Base-by-base conservation (phyloP, 2,888 invertebrate species). In the Dinocampus coccinellae region DNA sequence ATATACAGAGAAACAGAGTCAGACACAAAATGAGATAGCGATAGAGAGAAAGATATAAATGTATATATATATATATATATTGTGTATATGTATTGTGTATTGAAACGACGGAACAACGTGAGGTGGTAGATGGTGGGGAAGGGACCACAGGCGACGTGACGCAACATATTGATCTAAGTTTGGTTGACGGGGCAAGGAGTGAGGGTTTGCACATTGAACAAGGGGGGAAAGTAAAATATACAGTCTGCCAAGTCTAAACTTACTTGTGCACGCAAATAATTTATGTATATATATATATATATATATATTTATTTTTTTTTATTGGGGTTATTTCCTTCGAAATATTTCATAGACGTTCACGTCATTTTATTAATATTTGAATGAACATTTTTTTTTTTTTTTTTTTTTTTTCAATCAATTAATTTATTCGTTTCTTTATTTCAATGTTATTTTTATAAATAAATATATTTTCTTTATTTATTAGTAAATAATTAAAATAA, bases 111-210 rank as follows among this genome's bases (percentile, higher is more conserved):
- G 67, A 57, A 61, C 66, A 36, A 36, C 77, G 74, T 73, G 76
- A 74, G 79, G 75, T 74, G 71, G 73, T 11, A 34, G 47, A 72
- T 61, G 77, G 69, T 71, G 77, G 76, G 73, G 78, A 76, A 75
- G 75, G 79, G 74, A 76, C 76, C 78, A 77, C 75, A 78, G 79
- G 79, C 81, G 80, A 86, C 82, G 84, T 87, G 87, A 87, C 86
- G 87, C 86, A 87, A 86, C 81, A 85, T 87, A 87, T 87, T 87
- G 87, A 87, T 87, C 84, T 83, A 84, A 81, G 83, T 84, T 83
- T 82, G 80, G 81, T 75, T 75, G 77, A 79, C 47, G 76, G 75
- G 71, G 65, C 47, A 73, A 70, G 39, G 47, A 7, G 47, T 7
- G 16, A 16, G 16, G 47, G 47, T 47, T 47, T 6, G 47, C 47